Conservation (phyloP, 2,888 invertebrate species). For the Apotomis turbidana region DNA sequence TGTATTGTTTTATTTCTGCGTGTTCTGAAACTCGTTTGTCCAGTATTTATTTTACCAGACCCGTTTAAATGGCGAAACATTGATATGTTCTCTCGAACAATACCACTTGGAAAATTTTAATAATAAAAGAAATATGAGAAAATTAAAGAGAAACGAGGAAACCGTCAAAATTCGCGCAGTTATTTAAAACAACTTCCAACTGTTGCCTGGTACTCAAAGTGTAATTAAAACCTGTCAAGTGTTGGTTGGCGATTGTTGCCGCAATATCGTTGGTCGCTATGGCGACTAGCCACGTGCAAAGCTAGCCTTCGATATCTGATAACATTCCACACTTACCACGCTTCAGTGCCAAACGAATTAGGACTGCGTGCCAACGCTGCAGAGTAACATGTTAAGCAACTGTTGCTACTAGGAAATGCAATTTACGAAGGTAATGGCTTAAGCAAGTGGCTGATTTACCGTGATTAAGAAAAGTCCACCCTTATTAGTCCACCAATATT, state of each 20-base stretch:
- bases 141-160: slow-evolving; percentile 12
- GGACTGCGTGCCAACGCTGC: slow-evolving; percentile 21
- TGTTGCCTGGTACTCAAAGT: not conserved
- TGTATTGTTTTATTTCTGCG: slow-evolving; percentile 45
- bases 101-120: not conserved
- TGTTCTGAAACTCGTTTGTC: slow-evolving; percentile 45
- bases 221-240: slow-evolving; percentile 34
- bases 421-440: slow-evolving; percentile 19
- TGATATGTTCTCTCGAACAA: not conserved
- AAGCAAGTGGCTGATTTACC: slow-evolving; percentile 28
- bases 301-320: slow-evolving; percentile 49
- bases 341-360: slow-evolving; percentile 37
- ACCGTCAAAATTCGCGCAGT: slow-evolving; percentile 3
- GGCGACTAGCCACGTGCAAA: slow-evolving; percentile 53
- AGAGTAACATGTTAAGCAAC: slow-evolving; percentile 21
- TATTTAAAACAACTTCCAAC: slow-evolving; percentile 15
- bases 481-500: not conserved
- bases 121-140: slow-evolving; percentile 1
- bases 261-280: slow-evolving; percentile 57
- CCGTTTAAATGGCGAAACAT: slow-evolving; percentile 5
- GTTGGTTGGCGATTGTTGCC: slow-evolving; percentile 47
- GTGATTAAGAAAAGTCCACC: slow-evolving; percentile 20
- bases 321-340: slow-evolving; percentile 45
- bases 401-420: slow-evolving; percentile 29
- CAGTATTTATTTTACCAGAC: slow-evolving; percentile 41